Conservation (phyloP, 2,797 vertebrate species). For the Rhodeus uyekii region DNA sequence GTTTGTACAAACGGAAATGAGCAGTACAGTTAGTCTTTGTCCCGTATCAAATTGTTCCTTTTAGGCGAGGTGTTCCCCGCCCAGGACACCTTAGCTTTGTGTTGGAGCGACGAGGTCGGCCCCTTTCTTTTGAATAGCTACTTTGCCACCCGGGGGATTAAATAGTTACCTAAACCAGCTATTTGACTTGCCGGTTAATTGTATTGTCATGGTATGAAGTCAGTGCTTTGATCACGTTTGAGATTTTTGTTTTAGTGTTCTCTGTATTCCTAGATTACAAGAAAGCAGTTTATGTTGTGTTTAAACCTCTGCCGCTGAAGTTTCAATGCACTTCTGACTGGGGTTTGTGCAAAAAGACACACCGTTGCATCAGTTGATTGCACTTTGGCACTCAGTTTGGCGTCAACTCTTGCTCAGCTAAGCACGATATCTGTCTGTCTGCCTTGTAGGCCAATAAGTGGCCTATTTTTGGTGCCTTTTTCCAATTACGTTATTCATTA, state of each 20-base stretch:
- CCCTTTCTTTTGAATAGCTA: conserved; percentile 33
- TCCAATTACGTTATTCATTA: conserved; percentile 76
- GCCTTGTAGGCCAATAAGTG: conserved; percentile 34
- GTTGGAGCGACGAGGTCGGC: conserved; percentile 39
- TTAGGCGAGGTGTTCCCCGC: conserved; percentile 8
- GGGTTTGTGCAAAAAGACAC: conserved; percentile 15
- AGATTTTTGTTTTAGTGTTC: background rate
- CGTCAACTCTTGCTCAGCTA: conserved; percentile 33
- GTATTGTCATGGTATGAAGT: conserved; percentile 1
- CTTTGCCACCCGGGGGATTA: conserved; percentile 41
- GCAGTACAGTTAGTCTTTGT: background rate
- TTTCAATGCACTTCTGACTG: background rate
- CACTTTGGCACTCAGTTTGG: conserved; percentile 31
- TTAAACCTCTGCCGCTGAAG: background rate
- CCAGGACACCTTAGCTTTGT: conserved; percentile 35
- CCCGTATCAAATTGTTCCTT: conserved; percentile 30
- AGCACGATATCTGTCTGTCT: conserved; percentile 40
- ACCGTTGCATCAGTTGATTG: conserved; percentile 24
- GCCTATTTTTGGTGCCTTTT: conserved; percentile 67
- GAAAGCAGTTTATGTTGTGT: background rate
- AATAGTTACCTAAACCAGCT: conserved; percentile 37
- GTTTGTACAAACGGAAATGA: conserved; percentile 1
- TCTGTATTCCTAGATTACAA: background rate
- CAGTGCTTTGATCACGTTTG: background rate
- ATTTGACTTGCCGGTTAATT: conserved; percentile 30